Evolutionary conservation across 2,888 invertebrate species (phyloP).

Genomic region (Meloe dianella): DNA sequence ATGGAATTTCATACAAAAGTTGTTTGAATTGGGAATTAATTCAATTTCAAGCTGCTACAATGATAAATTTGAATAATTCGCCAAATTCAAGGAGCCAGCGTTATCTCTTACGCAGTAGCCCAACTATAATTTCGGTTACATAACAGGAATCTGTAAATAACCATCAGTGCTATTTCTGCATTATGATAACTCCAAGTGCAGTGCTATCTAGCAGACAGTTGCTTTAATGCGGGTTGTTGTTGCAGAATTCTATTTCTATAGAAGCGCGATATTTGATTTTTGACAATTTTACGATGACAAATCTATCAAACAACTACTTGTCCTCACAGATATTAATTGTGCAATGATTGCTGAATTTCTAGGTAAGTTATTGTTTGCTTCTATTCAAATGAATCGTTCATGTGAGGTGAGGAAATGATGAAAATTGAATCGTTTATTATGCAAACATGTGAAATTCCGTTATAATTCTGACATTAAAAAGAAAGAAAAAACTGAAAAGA

Average conservation of each 20-base stretch:
- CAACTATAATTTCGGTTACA: not conserved
- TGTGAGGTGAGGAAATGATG: not conserved
- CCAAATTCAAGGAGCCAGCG: not conserved
- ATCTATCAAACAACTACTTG: not conserved
- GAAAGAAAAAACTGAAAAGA: not conserved
- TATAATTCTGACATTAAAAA: slow-evolving; percentile 1
- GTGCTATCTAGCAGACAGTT: not conserved
- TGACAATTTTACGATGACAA: not conserved
- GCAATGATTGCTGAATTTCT: not conserved
- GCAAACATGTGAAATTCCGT: not conserved
- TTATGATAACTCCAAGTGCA: too few relatives aligned
- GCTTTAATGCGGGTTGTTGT: not conserved
- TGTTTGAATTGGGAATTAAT: not conserved
- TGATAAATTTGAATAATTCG: not conserved
- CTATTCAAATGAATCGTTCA: not conserved
- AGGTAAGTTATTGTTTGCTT: not conserved
- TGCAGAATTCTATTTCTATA: not conserved
- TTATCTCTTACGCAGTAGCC: not conserved
- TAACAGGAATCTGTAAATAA: not conserved
- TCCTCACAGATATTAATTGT: not conserved
- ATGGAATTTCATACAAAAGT: not conserved
- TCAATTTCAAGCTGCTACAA: not conserved
- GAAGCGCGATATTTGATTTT: not conserved
- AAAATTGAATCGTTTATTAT: not conserved
- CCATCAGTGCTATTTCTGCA: too few relatives aligned